Conservation (phyloP, 2,113 vertebrate genomes). For the Narcine bancroftii region DNA sequence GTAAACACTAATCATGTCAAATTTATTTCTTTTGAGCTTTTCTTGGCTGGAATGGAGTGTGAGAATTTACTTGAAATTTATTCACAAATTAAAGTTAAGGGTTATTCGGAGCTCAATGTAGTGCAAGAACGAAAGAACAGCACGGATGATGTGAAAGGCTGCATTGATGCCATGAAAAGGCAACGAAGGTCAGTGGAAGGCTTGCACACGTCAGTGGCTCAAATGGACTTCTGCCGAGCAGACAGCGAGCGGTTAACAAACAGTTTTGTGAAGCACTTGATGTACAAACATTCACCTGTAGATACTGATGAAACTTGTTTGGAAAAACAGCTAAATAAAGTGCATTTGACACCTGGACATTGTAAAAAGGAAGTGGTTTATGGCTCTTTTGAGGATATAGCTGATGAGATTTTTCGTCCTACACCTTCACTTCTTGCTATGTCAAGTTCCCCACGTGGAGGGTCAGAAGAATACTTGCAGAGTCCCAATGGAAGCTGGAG, state of each 20-base stretch:
- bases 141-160: slow-evolving; percentile 72
- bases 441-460: slow-evolving; percentile 67
- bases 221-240: slow-evolving; percentile 68
- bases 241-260: slow-evolving; percentile 73
- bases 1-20: slow-evolving; percentile 62
- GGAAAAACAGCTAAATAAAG: slow-evolving; percentile 72
- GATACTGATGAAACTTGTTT: slow-evolving; percentile 83
- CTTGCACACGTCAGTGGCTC: slow-evolving; percentile 71
- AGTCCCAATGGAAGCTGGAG: slow-evolving; percentile 58
- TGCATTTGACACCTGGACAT: slow-evolving; percentile 77
- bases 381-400: slow-evolving; percentile 76
- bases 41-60: slow-evolving; percentile 85
- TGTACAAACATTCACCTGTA: slow-evolving; percentile 83
- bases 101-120: slow-evolving; percentile 74
- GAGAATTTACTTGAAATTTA: slow-evolving; percentile 84
- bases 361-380: slow-evolving; percentile 78
- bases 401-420: slow-evolving; percentile 84
- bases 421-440: slow-evolving; percentile 72
- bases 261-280: slow-evolving; percentile 73
- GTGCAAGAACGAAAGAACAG: slow-evolving; percentile 71
- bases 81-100: slow-evolving; percentile 77
- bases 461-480: slow-evolving; percentile 67
- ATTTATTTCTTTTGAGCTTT: slow-evolving; percentile 83
- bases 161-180: slow-evolving; percentile 73
- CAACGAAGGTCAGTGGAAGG: slow-evolving; percentile 70